Evolutionary conservation across 2,797 vertebrate species (phyloP).

Genomic region (Cichlasoma orientale): DNA sequence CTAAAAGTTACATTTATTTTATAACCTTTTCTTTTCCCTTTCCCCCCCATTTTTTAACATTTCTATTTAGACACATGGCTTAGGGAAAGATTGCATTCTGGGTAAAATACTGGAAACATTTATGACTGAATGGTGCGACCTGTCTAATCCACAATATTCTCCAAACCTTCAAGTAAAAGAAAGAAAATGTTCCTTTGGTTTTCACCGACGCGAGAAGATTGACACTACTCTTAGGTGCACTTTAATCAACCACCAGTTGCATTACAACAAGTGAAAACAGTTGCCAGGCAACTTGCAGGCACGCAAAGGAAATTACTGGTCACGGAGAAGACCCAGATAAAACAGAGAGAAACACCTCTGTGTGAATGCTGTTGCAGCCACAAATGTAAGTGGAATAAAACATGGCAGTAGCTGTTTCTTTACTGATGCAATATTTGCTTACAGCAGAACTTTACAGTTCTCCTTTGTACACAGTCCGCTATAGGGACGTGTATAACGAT

Average conservation of each 20-base stretch:
- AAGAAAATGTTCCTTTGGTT: not conserved
- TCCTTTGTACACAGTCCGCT: slow-evolving; percentile 22
- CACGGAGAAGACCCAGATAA: not conserved
- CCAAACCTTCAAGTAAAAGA: not conserved
- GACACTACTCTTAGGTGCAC: not conserved
- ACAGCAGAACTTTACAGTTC: slow-evolving; percentile 25
- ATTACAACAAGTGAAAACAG: not conserved
- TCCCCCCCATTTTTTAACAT: not conserved
- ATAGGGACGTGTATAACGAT: slow-evolving; percentile 20
- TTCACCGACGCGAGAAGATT: not conserved
- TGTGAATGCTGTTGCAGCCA: not conserved
- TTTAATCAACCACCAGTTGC: slow-evolving; percentile 1
- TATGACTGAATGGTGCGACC: not conserved
- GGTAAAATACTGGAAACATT: not conserved
- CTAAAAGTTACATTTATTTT: not conserved
- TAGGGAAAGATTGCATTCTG: not conserved
- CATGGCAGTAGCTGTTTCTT: slow-evolving; percentile 23
- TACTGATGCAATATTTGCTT: slow-evolving; percentile 53
- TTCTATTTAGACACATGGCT: not conserved
- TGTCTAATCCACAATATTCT: not conserved
- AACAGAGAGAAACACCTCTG: not conserved
- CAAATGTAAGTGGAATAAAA: slow-evolving; percentile 36
- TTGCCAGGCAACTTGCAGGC: slow-evolving; percentile 1
- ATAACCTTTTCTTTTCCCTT: not conserved
- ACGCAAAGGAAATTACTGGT: slow-evolving; percentile 3